phyloP scores from a whole-genome alignment of 2,797 vertebrate species.

The Corythornis leucogaster region DNA sequence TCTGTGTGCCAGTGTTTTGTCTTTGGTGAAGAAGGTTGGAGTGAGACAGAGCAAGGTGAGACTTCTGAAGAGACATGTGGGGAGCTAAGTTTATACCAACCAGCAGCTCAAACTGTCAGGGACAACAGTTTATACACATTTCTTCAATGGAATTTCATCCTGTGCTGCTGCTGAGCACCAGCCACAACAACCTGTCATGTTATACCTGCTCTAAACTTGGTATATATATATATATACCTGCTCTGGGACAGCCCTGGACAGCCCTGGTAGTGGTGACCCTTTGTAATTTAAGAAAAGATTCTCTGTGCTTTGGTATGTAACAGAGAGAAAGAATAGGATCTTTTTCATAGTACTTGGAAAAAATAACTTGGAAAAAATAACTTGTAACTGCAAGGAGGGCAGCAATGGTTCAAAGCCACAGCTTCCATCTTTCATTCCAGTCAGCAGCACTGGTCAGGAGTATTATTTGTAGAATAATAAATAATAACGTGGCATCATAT shows the following conservation, averaged over 20 bases:
- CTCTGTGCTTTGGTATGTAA: neutral
- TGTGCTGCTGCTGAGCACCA: neutral
- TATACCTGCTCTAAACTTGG: neutral
- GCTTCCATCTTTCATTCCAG: neutral
- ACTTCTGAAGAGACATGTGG: constrained; percentile 45
- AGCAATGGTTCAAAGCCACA: neutral
- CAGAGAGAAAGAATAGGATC: neutral
- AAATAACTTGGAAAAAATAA: neutral
- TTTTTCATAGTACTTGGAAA: neutral
- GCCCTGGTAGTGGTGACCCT: too few species aligned
- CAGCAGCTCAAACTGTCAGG: neutral
- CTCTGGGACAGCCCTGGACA: neutral
- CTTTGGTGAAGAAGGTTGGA: constrained; percentile 46
- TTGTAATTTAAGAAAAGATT: neutral
- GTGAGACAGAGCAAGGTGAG: constrained; percentile 3
- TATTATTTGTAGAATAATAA: neutral
- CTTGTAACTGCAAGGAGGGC: neutral
- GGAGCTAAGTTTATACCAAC: neutral
- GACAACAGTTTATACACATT: neutral
- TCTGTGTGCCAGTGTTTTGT: constrained; percentile 64
- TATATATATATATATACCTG: accelerated
- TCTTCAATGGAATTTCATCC: neutral
- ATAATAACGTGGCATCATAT: neutral
- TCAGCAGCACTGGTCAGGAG: neutral
- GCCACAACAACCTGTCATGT: neutral